Percentiles rank a stretch among this genome's conserved stretches.
These are phyloP conservation scores for Pteropus rufus DNA, from an alignment of 2,797 vertebrate genomes.

Conservation along the genomic window DNA sequence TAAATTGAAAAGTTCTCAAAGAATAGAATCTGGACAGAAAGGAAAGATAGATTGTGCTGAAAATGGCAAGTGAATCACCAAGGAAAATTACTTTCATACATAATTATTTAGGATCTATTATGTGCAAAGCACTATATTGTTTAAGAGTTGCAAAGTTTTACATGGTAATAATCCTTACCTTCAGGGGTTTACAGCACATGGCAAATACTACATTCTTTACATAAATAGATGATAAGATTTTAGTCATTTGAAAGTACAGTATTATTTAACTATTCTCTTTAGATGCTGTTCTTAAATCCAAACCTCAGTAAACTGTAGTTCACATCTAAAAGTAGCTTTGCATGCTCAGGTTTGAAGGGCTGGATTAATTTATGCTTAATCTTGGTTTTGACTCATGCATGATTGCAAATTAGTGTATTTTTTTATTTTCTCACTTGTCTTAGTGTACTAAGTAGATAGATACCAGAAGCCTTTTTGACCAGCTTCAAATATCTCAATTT, in stretches of 20 bases:
- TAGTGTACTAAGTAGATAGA: background rate
- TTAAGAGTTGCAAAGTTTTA: background rate
- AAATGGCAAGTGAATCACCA: background rate
- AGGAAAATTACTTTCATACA: background rate
- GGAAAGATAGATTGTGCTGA: background rate
- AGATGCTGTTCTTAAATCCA: background rate
- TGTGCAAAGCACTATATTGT: background rate
- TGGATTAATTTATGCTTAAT: slow-evolving; percentile 3
- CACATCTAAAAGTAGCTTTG: slow-evolving; percentile 1
- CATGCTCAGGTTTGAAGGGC: background rate
- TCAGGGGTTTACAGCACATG: background rate
- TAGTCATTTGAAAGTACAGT: background rate
- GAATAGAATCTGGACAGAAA: background rate
- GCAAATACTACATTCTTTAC: slow-evolving; percentile 1
- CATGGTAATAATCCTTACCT: background rate
- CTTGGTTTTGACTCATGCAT: background rate
- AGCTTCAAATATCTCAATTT: background rate
- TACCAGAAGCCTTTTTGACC: background rate
- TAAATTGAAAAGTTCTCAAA: slow-evolving; percentile 32
- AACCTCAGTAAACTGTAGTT: slow-evolving; percentile 10
- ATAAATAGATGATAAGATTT: background rate
- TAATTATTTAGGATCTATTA: background rate
- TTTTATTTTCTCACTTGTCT: background rate
- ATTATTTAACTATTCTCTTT: background rate
- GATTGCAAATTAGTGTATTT: background rate